phyloP scores from a whole-genome alignment of 2,113 vertebrate species.

The Ammospiza nelsoni region DNA sequence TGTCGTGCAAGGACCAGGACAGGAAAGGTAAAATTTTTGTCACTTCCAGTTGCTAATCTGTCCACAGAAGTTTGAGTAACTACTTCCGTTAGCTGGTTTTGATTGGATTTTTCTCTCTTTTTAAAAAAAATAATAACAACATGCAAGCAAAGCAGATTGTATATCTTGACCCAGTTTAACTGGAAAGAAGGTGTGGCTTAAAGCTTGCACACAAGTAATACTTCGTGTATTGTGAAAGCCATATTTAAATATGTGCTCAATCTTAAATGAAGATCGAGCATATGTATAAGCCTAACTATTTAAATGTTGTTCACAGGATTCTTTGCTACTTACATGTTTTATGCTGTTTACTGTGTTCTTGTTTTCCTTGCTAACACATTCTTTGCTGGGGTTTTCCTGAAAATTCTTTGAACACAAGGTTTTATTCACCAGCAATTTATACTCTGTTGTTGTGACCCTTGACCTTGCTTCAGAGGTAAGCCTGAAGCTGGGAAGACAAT shows the following conservation, averaged over 20 bases:
- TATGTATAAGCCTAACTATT: neutral
- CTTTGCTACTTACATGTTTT: neutral
- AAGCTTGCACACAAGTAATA: neutral
- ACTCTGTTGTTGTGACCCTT: neutral
- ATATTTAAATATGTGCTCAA: neutral
- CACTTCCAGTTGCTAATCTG: neutral
- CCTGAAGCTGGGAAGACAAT: neutral
- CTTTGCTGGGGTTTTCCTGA: neutral
- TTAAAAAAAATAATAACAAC: neutral
- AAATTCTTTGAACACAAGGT: neutral
- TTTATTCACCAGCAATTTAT: neutral
- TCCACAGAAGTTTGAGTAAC: neutral
- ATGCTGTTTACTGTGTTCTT: neutral
- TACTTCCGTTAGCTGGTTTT: neutral
- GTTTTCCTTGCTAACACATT: neutral
- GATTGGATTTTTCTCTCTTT: neutral
- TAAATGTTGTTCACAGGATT: neutral
- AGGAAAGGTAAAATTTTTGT: neutral
- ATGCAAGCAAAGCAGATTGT: neutral
- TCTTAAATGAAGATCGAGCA: neutral
- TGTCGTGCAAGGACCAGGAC: neutral
- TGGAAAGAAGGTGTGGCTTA: neutral
- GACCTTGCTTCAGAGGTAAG: neutral
- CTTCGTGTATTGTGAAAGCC: neutral
- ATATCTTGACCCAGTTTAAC: neutral